Base-by-base conservation (phyloP, 2,113 vertebrate genomes). In the Crocuta crocuta region DNA sequence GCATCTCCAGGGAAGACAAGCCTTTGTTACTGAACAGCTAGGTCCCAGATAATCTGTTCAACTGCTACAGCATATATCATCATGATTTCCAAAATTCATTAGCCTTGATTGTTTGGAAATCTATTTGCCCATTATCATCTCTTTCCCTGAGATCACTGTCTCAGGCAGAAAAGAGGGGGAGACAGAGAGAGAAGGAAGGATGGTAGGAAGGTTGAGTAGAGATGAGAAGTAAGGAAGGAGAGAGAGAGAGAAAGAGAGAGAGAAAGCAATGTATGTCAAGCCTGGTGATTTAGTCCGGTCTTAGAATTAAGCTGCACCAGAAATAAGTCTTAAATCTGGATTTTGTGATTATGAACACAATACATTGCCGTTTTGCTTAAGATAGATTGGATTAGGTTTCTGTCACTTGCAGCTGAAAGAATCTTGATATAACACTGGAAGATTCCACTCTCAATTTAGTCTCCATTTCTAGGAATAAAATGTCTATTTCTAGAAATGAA, bases 81-180 rank as follows among this genome's bases (percentile, higher is more conserved):
- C 93, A 98, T 92, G 93, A 96, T 98, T 97, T 98, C 99, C 98
- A 98, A 98, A 98, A 98, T 98, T 97, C 98, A 99, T 99, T 98
- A 98, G 98, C 89, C 95, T 94, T 94, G 92, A 98, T 98, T 99
- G 98, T 98, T 98, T 98, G 97, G 98, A 98, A 98, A 99, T 99
- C 98, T 98, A 98, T 98, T 99, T 98, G 98, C 15, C 98, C 98
- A 98, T 98, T 98, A 98, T 98, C 81, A 97, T 98, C 98, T 98
- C 96, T 97, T 98, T 96, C 96, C 50, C 90, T 95, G 92, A 95
- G 80, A 91, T 89, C 11, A 5, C 10, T 23, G 80, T 93, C 39
- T 94, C 2, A 21, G 90, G 96, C 63, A 39, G 1, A 35, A 19
- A 94, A 71, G 86, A 39, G 65, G 96, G 71, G 65, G 10, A 93